Conservation (phyloP, 1,140 invertebrate species). For the Zaprionus davidi region DNA sequence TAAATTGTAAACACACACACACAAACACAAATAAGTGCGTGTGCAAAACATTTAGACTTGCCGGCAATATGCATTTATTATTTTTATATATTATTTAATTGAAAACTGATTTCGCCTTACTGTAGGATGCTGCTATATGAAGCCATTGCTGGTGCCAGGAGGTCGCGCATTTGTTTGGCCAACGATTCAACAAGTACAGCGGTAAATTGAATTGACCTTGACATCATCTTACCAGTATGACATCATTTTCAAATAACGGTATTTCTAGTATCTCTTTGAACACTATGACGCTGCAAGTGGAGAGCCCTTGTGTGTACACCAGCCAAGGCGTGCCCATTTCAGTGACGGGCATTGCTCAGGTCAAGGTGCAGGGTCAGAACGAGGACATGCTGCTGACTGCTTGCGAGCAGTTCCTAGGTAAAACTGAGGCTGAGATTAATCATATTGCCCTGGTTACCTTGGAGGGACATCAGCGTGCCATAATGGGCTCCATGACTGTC, state of each 20-base stretch:
- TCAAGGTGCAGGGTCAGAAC: conserved; percentile 99
- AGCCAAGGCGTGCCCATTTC: conserved; percentile 98
- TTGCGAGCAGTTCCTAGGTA: conserved; percentile 98
- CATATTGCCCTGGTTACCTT: conserved; percentile 97
- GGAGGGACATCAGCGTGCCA: conserved; percentile 98
- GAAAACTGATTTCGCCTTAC: conserved; percentile 35
- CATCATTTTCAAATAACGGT: conserved; percentile 14
- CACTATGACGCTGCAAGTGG: conserved; percentile 97
- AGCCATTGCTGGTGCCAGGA: conserved; percentile 95
- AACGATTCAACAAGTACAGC: conserved; percentile 96
- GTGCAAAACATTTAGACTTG: neutral
- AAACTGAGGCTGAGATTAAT: conserved; percentile 94
- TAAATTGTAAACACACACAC: conserved; percentile 9
- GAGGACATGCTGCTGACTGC: conserved; percentile 98
- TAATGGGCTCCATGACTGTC: conserved; percentile 99
- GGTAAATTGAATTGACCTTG: conserved; percentile 85
- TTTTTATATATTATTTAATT: neutral
- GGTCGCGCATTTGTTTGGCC: conserved; percentile 99
- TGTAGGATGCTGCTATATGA: conserved; percentile 95
- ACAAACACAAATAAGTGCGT: neutral
- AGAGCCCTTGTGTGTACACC: conserved; percentile 96
- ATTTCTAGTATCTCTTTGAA: conserved; percentile 94
- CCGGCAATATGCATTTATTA: neutral
- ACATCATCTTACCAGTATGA: neutral
- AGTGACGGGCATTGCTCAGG: conserved; percentile 98